These are phyloP conservation scores for Riparia riparia DNA, from an alignment of 2,113 vertebrate species.

Conservation along the genomic window DNA sequence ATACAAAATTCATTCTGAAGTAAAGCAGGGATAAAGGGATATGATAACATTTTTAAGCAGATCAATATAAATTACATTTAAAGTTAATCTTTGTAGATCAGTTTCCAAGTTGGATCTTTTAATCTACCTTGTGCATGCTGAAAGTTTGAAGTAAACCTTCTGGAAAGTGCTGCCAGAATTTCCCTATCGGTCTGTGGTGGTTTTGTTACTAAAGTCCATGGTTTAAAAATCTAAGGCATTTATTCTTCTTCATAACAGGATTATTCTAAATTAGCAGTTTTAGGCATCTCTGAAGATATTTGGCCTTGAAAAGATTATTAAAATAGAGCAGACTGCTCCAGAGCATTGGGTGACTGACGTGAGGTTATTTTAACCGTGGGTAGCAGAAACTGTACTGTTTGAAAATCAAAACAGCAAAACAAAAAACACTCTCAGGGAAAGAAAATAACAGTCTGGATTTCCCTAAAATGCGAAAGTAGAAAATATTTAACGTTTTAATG, in stretches of 20 bases:
- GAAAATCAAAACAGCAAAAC: background rate
- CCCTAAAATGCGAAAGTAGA: background rate
- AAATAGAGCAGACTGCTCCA: background rate
- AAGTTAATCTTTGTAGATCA: background rate
- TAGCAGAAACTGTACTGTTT: background rate
- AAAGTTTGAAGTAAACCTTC: background rate
- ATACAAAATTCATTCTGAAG: background rate
- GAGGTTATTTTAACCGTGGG: background rate
- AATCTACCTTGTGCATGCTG: background rate
- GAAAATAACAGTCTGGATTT: background rate
- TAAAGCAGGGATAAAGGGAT: background rate
- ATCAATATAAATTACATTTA: background rate
- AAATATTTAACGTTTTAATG: conserved; percentile 1
- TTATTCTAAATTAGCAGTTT: background rate
- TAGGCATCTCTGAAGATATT: background rate
- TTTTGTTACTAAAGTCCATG: background rate
- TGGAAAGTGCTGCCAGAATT: background rate
- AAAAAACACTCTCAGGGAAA: background rate
- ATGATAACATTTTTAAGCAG: background rate
- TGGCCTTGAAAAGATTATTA: background rate
- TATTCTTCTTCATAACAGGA: background rate
- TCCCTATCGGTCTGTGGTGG: background rate
- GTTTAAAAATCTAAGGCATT: background rate
- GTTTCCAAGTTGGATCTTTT: background rate
- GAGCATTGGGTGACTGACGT: background rate